Evolutionary conservation across 2,888 invertebrate species (phyloP).

Genomic region (Lasioglossum marginatum): DNA sequence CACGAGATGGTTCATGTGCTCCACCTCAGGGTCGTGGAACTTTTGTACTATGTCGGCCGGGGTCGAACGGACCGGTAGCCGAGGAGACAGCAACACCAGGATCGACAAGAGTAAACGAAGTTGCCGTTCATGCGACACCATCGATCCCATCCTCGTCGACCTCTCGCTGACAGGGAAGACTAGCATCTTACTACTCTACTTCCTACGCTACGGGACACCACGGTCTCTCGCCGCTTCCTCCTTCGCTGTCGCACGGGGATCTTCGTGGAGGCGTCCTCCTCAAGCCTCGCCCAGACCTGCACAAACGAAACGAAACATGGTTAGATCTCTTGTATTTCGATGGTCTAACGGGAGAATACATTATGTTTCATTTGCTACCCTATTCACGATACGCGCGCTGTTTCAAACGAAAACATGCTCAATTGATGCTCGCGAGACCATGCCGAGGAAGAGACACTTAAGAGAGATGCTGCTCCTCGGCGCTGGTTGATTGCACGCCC

Average conservation of each 20-base stretch:
- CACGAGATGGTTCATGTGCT: slow-evolving; percentile 94
- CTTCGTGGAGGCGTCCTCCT: slow-evolving; percentile 66
- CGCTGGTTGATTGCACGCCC: background rate
- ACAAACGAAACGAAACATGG: background rate
- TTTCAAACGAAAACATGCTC: background rate
- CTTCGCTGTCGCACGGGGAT: slow-evolving; percentile 58
- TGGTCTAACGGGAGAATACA: background rate
- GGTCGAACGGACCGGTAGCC: slow-evolving; percentile 62
- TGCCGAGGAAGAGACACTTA: background rate
- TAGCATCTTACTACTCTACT: slow-evolving; percentile 67
- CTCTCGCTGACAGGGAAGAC: slow-evolving; percentile 67
- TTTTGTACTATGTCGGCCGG: slow-evolving; percentile 88
- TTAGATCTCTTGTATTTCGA: background rate
- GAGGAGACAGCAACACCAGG: slow-evolving; percentile 65
- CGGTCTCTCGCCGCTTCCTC: slow-evolving; percentile 52
- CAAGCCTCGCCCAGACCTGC: slow-evolving; percentile 69
- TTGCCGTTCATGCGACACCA: slow-evolving; percentile 45
- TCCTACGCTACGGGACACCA: slow-evolving; percentile 62
- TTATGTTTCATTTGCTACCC: slow-evolving; percentile 3
- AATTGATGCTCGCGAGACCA: background rate
- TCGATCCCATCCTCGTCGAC: slow-evolving; percentile 57
- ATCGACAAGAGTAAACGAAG: slow-evolving; percentile 58
- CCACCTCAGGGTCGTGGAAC: slow-evolving; percentile 88
- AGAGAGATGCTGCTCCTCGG: background rate
- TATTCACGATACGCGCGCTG: background rate